Evolutionary conservation across 2,888 invertebrate genomes (phyloP).

Genomic region (Amiota minor): DNA sequence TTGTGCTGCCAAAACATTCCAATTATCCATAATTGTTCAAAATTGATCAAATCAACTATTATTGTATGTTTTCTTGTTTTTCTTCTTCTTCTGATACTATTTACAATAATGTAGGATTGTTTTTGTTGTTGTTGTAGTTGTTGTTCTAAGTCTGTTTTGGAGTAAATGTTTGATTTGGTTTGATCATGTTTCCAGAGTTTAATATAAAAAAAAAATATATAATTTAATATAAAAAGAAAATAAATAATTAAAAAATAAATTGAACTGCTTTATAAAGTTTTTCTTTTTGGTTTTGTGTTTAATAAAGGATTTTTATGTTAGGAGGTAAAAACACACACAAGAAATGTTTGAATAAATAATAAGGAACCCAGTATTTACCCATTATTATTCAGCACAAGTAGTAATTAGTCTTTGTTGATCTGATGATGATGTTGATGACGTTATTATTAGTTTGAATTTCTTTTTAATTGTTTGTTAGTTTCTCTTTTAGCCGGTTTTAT

Average conservation of each 20-base stretch:
- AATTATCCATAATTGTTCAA: constrained; percentile 78
- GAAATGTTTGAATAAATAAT: too few species aligned
- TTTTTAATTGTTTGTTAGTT: constrained; percentile 7
- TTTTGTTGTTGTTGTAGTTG: background rate
- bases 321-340: too few species aligned
- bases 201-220: too few species aligned
- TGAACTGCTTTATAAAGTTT: too few species aligned
- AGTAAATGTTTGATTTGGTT: too few species aligned
- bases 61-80: background rate
- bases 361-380: constrained; percentile 12
- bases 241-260: too few species aligned
- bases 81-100: background rate
- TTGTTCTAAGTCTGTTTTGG: background rate
- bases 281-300: too few species aligned
- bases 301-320: too few species aligned
- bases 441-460: background rate
- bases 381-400: constrained; percentile 30
- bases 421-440: constrained; percentile 15
- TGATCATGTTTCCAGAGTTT: too few species aligned
- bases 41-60: background rate
- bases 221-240: too few species aligned
- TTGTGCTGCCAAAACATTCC: constrained; percentile 81
- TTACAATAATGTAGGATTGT: constrained; percentile 5
- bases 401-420: constrained; percentile 16
- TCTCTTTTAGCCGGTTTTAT: constrained; percentile 11